These are phyloP conservation scores for Diaphora mendica DNA, from an alignment of 2,888 invertebrate genomes.

Conservation along the genomic window DNA sequence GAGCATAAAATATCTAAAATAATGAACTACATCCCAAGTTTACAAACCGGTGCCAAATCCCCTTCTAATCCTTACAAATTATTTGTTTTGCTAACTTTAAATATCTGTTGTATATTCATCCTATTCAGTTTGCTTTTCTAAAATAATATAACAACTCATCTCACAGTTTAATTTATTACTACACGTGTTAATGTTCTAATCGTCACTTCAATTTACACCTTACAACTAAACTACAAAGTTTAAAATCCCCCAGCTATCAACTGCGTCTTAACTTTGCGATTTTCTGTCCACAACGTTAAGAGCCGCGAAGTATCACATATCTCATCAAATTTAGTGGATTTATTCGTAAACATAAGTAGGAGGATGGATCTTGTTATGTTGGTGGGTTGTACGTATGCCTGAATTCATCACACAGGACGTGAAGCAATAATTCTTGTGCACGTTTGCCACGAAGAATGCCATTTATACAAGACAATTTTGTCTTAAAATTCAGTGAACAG, in stretches of 20 bases:
- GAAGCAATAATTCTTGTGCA: constrained; percentile 73
- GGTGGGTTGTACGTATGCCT: constrained; percentile 57
- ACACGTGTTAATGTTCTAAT: constrained; percentile 48
- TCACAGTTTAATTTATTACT: constrained; percentile 52
- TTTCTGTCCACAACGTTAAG: constrained; percentile 38
- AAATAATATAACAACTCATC: constrained; percentile 58
- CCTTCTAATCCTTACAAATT: constrained; percentile 44
- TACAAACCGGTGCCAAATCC: constrained; percentile 26
- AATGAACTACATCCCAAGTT: constrained; percentile 21
- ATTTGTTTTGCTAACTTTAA: constrained; percentile 45
- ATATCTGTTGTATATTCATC: constrained; percentile 41
- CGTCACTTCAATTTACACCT: constrained; percentile 25
- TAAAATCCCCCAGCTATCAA: constrained; percentile 25
- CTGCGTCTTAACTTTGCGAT: constrained; percentile 44
- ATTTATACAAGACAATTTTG: constrained; percentile 76
- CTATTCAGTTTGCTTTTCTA: constrained; percentile 49
- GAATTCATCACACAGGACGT: constrained; percentile 77
- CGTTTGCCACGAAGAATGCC: constrained; percentile 73
- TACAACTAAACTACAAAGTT: constrained; percentile 29
- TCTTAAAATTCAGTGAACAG: constrained; percentile 73
- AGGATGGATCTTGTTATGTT: constrained; percentile 51
- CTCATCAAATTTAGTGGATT: constrained; percentile 26
- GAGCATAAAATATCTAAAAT: constrained; percentile 21
- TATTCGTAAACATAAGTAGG: constrained; percentile 34
- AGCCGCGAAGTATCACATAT: constrained; percentile 35